phyloP scores from a whole-genome alignment of 1,140 invertebrate species.

The Apis mellifera region Amel_HAv3.1 CM009942.2:9503501-9504000 shows the following conservation, averaged over 20 bases:
- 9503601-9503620: neutral
- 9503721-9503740: too few species aligned
- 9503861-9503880: neutral
- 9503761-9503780: too few species aligned
- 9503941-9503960: constrained; percentile 57
- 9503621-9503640: neutral
- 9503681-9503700: neutral
- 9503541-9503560: neutral
- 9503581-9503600: neutral
- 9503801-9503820: too few species aligned
- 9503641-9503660: too few species aligned
- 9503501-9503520: too few species aligned
- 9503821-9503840: too few species aligned
- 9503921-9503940: constrained; percentile 35
- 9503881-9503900: neutral
- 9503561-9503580: neutral
- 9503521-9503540: neutral
- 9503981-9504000: neutral
- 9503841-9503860: too few species aligned
- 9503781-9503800: too few species aligned
- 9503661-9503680: neutral
- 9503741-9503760: too few species aligned
- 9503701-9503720: too few species aligned
- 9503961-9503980: constrained; percentile 13
- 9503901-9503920: constrained; percentile 5